These are phyloP conservation scores for Sparidentex hasta DNA, from an alignment of 2,797 vertebrate species.

Conservation along the genomic window DNA sequence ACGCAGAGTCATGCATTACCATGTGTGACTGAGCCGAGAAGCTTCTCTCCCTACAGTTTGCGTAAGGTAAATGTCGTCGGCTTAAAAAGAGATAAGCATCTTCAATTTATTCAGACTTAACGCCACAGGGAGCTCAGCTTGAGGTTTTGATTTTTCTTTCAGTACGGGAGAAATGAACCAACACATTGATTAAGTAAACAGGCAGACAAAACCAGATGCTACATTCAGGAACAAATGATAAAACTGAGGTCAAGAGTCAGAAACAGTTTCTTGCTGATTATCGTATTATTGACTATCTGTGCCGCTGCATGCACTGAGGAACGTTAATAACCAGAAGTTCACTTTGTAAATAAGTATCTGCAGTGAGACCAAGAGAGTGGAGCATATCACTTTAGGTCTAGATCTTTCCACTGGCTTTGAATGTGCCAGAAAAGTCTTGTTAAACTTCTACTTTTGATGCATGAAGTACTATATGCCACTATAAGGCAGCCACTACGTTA, in stretches of 20 bases:
- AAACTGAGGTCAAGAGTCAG: neutral
- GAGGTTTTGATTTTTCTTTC: neutral
- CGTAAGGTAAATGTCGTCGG: neutral
- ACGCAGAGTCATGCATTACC: constrained; percentile 6
- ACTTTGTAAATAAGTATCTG: neutral
- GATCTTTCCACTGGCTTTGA: neutral
- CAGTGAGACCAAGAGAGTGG: neutral
- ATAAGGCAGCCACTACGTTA: neutral
- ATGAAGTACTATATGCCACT: too few relatives aligned
- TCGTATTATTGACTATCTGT: neutral
- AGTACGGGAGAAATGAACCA: neutral
- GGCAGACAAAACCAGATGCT: too few relatives aligned
- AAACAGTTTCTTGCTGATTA: neutral
- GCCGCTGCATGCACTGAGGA: neutral
- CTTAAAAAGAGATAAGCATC: neutral
- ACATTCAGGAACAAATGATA: too few relatives aligned
- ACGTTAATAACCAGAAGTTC: neutral
- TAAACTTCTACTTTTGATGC: neutral
- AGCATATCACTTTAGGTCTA: neutral
- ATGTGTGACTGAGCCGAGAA: constrained; percentile 25
- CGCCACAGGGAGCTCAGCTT: neutral
- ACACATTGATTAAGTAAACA: neutral
- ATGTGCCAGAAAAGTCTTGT: neutral
- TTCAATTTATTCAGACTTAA: constrained; percentile 7
- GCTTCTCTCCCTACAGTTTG: constrained; percentile 5